phyloP scores from a whole-genome alignment of 1,140 invertebrate genomes.

The Chironomus tepperi region DNA sequence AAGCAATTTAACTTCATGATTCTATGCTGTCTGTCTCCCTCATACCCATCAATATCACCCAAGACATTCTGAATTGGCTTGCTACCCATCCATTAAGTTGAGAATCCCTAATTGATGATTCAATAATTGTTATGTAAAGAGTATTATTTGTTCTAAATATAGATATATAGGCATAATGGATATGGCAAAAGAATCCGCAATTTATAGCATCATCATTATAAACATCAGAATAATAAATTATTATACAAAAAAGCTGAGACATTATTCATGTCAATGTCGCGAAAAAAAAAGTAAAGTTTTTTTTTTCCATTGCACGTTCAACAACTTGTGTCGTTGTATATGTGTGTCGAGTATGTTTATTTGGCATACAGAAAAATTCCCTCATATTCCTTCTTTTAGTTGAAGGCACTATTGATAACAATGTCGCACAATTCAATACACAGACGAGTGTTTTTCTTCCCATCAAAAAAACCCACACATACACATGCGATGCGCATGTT shows the following conservation, averaged over 20 bases:
- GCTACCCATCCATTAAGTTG: too few species aligned
- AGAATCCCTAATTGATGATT: too few species aligned
- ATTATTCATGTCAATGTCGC: background rate
- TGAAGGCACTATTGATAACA: background rate
- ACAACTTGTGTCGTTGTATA: background rate
- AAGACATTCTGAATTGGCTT: too few species aligned
- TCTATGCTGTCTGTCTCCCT: too few species aligned
- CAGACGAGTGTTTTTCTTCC: background rate
- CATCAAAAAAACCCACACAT: background rate
- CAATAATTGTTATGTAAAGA: too few species aligned
- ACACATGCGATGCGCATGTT: background rate
- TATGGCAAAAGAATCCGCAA: too few species aligned
- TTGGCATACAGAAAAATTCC: background rate
- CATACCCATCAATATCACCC: too few species aligned
- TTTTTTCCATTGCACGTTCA: background rate
- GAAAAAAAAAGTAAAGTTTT: background rate
- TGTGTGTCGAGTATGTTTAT: background rate
- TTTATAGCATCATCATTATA: too few species aligned
- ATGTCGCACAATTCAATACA: background rate
- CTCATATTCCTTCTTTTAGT: background rate
- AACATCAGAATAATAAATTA: background rate
- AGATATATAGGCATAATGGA: too few species aligned
- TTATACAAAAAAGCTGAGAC: background rate
- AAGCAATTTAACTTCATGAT: too few species aligned
- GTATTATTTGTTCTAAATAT: too few species aligned